These are phyloP conservation scores for Megalops cyprinoides DNA, from an alignment of 2,797 vertebrate species.

Conservation along the genomic window DNA sequence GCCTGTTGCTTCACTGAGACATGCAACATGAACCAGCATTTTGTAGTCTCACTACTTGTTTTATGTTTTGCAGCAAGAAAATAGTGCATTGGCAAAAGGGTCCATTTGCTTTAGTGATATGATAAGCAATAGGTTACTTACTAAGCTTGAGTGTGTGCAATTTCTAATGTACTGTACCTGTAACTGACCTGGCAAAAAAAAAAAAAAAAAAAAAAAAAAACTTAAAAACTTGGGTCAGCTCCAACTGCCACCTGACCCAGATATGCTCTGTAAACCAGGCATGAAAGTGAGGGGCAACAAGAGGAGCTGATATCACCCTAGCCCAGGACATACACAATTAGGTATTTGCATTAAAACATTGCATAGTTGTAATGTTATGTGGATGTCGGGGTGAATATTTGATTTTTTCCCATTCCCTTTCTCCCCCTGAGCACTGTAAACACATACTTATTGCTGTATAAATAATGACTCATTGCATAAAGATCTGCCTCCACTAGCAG, in stretches of 20 bases:
- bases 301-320: background rate
- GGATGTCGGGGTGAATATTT: background rate
- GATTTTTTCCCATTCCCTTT: background rate
- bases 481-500: background rate
- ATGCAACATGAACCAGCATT: too few relatives aligned
- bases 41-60: too few relatives aligned
- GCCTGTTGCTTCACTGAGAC: too few relatives aligned
- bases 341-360: background rate
- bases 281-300: background rate
- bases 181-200: too few relatives aligned
- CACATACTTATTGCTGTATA: background rate
- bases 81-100: too few relatives aligned
- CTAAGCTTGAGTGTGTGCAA: too few relatives aligned
- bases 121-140: too few relatives aligned
- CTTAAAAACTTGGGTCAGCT: too few relatives aligned
- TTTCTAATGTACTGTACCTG: too few relatives aligned
- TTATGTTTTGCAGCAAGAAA: too few relatives aligned
- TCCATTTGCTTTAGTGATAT: too few relatives aligned
- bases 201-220: too few relatives aligned
- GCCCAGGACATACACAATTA: background rate
- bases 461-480: background rate
- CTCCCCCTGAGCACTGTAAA: background rate
- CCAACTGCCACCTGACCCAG: background rate
- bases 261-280: background rate
- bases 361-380: background rate